Conservation (phyloP, 2,888 invertebrate species). For the Megaustenia siamemsis region DNA sequence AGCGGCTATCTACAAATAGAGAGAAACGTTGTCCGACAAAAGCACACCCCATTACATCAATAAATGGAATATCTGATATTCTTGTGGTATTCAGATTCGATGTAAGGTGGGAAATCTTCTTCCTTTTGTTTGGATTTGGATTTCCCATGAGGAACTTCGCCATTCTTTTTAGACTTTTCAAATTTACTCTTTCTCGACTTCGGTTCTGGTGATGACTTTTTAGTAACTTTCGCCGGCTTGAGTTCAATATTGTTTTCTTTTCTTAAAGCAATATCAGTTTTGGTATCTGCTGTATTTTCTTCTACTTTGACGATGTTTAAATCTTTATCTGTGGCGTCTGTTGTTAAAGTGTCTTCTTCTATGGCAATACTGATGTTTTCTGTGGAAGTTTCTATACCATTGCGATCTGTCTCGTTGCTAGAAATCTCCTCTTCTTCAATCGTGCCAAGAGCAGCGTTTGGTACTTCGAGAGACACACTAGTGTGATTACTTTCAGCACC, state of each 20-base stretch:
- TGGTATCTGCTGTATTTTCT: neutral
- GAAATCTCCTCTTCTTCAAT: constrained; percentile 12
- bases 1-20: no score
- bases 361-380: neutral
- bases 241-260: neutral
- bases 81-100: constrained; percentile 8
- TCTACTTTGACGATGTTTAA: neutral
- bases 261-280: neutral
- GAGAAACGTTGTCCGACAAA: no score
- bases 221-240: neutral
- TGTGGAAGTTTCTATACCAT: neutral
- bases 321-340: neutral
- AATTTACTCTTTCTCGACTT: neutral
- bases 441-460: neutral
- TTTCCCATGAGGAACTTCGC: neutral
- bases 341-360: neutral
- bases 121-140: neutral
- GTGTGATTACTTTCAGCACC: neutral
- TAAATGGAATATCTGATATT: constrained; percentile 22
- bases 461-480: neutral
- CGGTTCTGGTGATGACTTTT: neutral
- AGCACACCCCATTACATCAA: neutral
- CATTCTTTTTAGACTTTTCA: neutral
- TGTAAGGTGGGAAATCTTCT: constrained; percentile 20
- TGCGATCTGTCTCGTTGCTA: neutral